These are phyloP conservation scores for Cacoxenus indagator DNA, from an alignment of 2,888 invertebrate species.

Conservation along the genomic window DNA sequence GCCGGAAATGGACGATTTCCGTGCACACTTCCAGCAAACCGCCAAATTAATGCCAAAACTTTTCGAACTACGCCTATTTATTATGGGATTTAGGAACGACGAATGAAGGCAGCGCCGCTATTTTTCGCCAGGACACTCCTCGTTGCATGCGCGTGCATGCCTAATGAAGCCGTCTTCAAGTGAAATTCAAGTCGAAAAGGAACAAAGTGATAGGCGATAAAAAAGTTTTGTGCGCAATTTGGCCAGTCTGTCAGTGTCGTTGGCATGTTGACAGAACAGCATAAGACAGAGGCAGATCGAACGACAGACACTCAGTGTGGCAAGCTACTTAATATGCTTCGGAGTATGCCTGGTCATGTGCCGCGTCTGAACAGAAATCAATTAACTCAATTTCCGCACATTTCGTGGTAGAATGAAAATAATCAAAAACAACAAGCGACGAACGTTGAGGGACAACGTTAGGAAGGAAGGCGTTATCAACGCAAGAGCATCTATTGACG, in stretches of 20 bases:
- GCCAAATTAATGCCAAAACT: neutral
- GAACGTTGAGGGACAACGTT: constrained; percentile 22
- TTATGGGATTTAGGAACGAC: constrained; percentile 35
- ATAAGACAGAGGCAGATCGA: too few species aligned
- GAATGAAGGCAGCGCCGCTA: constrained; percentile 41
- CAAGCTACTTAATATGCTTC: constrained; percentile 34
- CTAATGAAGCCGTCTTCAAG: constrained; percentile 57
- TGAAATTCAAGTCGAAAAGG: constrained; percentile 32
- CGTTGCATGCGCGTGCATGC: constrained; percentile 51
- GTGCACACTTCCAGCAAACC: constrained; percentile 10
- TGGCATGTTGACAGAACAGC: constrained; percentile 28
- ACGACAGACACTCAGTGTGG: constrained; percentile 16
- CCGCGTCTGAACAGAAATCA: constrained; percentile 62
- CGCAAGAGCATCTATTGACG: neutral
- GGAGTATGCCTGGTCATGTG: constrained; percentile 61
- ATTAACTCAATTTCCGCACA: constrained; percentile 71
- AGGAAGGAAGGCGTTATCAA: constrained; percentile 17
- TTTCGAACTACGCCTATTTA: constrained; percentile 6
- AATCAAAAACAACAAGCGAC: constrained; percentile 22
- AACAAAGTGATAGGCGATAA: neutral
- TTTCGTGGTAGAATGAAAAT: constrained; percentile 44
- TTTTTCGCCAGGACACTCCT: neutral
- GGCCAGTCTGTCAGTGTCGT: neutral
- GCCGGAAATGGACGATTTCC: constrained; percentile 54
- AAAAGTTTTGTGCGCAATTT: neutral